phyloP scores from a whole-genome alignment of 1,140 invertebrate genomes.

The Trichogramma pretiosum region DNA sequence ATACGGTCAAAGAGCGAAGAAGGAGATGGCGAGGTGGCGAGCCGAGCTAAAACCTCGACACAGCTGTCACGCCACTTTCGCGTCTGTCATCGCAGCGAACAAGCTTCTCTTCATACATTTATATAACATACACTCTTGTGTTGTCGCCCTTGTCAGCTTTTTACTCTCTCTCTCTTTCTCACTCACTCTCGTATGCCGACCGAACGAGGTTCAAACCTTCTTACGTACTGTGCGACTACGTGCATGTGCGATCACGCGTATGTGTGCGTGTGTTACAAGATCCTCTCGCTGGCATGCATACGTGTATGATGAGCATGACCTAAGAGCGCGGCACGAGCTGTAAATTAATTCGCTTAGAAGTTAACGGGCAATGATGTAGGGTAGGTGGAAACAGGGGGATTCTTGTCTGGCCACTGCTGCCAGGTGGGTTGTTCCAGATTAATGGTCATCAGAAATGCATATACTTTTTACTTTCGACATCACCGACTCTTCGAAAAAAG shows the following conservation, averaged over 20 bases:
- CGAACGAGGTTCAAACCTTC: background rate
- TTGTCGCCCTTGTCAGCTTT: slow-evolving; percentile 8
- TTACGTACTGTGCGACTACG: background rate
- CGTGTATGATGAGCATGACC: too few species aligned
- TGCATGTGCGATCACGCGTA: background rate
- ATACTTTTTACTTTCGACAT: background rate
- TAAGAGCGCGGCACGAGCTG: slow-evolving; percentile 13
- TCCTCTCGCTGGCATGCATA: too few species aligned
- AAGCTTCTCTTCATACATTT: too few species aligned
- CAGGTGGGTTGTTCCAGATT: slow-evolving; percentile 7
- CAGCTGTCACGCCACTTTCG: slow-evolving; percentile 40
- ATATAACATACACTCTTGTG: too few species aligned
- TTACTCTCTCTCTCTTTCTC: background rate
- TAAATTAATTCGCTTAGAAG: slow-evolving; percentile 15
- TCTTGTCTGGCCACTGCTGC: background rate
- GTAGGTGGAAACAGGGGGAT: background rate
- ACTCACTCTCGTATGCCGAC: too few species aligned
- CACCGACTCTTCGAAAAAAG: background rate
- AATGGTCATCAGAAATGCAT: slow-evolving; percentile 12
- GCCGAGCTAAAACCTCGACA: slow-evolving; percentile 13
- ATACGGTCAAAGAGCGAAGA: slow-evolving; percentile 18
- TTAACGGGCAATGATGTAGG: slow-evolving; percentile 5
- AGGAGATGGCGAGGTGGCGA: slow-evolving; percentile 3
- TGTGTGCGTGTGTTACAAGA: too few species aligned
- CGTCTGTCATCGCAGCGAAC: slow-evolving; percentile 18